These are phyloP conservation scores for Ptilorrhoa leucosticta DNA, from an alignment of 2,113 vertebrate genomes.

Conservation along the genomic window DNA sequence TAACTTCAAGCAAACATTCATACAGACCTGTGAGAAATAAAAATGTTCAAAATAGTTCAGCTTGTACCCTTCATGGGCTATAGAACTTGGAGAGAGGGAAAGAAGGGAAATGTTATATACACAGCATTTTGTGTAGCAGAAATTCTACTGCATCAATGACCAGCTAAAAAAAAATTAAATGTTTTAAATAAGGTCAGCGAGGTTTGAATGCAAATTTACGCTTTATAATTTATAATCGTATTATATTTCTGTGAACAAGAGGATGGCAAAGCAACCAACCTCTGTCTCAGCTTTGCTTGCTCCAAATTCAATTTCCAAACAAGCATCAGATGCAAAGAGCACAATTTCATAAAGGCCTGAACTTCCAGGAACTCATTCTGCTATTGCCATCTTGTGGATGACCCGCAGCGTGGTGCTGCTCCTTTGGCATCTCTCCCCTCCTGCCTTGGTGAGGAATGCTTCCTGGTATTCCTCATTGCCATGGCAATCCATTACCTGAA, in stretches of 20 bases:
- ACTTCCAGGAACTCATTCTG: slow-evolving; percentile 6
- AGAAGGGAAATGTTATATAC: not conserved
- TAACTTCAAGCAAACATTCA: not conserved
- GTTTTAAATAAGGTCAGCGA: not conserved
- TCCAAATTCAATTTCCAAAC: slow-evolving; percentile 49
- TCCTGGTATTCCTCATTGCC: not conserved
- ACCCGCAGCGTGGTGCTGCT: not conserved
- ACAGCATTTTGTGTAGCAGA: not conserved
- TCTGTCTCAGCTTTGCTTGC: not conserved
- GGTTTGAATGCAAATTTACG: not conserved
- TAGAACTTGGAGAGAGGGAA: not conserved
- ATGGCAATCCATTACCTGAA: not conserved
- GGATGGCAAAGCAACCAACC: not conserved
- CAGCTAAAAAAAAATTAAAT: not conserved
- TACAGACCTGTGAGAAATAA: not conserved
- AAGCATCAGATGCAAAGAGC: not conserved
- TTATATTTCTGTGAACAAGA: not conserved
- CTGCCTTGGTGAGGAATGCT: not conserved
- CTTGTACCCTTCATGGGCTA: not conserved
- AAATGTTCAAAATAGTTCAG: not conserved
- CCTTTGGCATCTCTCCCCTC: not conserved
- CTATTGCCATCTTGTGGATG: slow-evolving; percentile 72
- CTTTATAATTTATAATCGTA: not conserved
- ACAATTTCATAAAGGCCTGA: not conserved
- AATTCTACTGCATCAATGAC: not conserved